Conservation (phyloP, 2,888 invertebrate genomes). For the Philonicus albiceps region DNA sequence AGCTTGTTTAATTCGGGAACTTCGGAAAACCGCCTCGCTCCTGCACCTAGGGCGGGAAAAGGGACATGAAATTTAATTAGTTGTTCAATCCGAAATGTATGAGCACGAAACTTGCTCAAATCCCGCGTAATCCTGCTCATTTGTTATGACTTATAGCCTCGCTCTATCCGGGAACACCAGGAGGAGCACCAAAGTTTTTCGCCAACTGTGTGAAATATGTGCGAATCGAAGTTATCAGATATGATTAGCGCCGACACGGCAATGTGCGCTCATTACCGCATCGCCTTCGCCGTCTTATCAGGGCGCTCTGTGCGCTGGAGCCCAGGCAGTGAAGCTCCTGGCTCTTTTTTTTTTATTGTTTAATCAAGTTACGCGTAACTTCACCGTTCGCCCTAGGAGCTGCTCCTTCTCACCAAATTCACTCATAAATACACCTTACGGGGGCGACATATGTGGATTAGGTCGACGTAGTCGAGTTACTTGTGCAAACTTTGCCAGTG, state of each 20-base stretch:
- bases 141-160: not conserved
- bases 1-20: not conserved
- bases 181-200: constrained; percentile 7
- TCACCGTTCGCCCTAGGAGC: constrained; percentile 18
- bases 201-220: constrained; percentile 7
- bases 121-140: not conserved
- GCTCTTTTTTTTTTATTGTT: constrained; percentile 37
- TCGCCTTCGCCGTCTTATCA: not conserved
- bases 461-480: constrained; percentile 16
- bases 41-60: not conserved
- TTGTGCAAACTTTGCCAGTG: constrained; percentile 23
- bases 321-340: not conserved
- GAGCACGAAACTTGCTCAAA: not conserved
- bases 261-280: not conserved
- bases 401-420: not conserved
- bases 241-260: constrained; percentile 25
- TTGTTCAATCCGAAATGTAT: not conserved
- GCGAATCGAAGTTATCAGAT: constrained; percentile 36
- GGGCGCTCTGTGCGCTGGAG: not conserved
- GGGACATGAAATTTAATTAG: not conserved
- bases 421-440: constrained; percentile 38
- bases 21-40: not conserved
- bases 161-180: not conserved
- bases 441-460: constrained; percentile 25
- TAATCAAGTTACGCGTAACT: constrained; percentile 46